These are phyloP conservation scores for Delichon dasypus DNA, from an alignment of 2,797 vertebrate genomes.

Conservation along the genomic window DNA sequence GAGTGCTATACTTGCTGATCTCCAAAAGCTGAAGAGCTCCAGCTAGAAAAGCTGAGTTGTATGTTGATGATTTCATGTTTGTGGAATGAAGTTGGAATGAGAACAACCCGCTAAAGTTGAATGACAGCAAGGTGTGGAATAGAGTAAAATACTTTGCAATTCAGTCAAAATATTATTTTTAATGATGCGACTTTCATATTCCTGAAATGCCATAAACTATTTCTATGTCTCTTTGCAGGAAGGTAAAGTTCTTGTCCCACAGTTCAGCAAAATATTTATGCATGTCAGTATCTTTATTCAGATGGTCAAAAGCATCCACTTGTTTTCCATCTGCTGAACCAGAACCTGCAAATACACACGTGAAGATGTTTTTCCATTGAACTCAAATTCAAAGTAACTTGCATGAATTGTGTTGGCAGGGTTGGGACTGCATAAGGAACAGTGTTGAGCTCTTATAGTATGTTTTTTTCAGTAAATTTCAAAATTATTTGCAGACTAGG, in stretches of 20 bases:
- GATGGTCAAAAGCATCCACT: not conserved
- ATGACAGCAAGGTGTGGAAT: not conserved
- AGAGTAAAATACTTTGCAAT: not conserved
- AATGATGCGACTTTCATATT: not conserved
- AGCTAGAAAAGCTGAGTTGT: not conserved
- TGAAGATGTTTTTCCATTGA: not conserved
- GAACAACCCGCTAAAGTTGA: not conserved
- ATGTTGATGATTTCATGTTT: not conserved
- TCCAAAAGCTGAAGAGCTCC: not conserved
- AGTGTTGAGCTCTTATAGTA: not conserved
- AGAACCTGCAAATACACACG: conserved; percentile 1
- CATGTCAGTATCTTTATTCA: not conserved
- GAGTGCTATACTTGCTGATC: not conserved
- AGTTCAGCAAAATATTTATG: conserved; percentile 6
- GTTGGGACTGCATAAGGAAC: not conserved
- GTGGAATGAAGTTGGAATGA: not conserved
- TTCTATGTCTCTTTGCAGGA: not conserved
- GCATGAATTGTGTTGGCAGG: not conserved
- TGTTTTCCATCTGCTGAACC: conserved; percentile 34
- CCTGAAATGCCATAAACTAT: not conserved
- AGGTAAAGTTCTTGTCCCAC: not conserved
- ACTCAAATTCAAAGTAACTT: not conserved
- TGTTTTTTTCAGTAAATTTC: not conserved
- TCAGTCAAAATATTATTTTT: not conserved
- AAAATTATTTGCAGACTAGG: not conserved